Conservation (phyloP, 1,140 invertebrate genomes). For the Lycorma delicatula region DNA sequence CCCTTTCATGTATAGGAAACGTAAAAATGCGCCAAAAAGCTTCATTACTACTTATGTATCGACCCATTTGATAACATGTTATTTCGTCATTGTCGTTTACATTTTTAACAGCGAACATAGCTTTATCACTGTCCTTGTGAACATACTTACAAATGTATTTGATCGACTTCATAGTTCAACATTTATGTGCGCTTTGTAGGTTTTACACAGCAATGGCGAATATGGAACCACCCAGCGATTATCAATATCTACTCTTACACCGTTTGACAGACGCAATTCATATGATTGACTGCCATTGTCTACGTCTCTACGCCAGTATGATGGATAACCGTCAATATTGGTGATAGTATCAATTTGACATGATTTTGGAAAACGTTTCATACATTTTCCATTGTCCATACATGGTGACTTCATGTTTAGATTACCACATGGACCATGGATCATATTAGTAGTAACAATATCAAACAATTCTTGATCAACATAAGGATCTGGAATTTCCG, state of each 20-base stretch:
- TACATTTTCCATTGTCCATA: conserved; percentile 41
- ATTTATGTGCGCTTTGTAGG: conserved; percentile 36
- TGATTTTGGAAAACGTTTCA: conserved; percentile 37
- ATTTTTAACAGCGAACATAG: conserved; percentile 30
- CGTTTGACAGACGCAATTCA: conserved; percentile 9
- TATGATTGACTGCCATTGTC: conserved; percentile 14
- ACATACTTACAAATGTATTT: conserved; percentile 40
- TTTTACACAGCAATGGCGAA: conserved; percentile 33
- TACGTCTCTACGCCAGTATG: conserved; percentile 28
- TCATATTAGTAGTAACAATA: conserved; percentile 41
- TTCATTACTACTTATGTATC: conserved; percentile 40
- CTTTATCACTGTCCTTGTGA: conserved; percentile 39
- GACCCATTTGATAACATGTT: conserved; percentile 25
- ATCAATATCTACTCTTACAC: conserved; percentile 21
- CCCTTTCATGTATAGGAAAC: conserved; percentile 34
- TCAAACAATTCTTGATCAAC: conserved; percentile 38
- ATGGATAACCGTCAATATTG: conserved; percentile 35
- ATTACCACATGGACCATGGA: conserved; percentile 46
- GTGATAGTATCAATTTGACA: conserved; percentile 30
- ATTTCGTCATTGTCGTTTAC: conserved; percentile 2
- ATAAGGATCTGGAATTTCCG: conserved; percentile 44
- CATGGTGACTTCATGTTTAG: conserved; percentile 41
- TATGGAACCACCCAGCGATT: conserved; percentile 39
- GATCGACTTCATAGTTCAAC: conserved; percentile 35
- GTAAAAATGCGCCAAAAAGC: conserved; percentile 37